A percentile compares a stretch with the other conserved stretches of the same genome.
Conservation (phyloP, 1,140 invertebrate genomes). For the Drosophila sucinea region DNA sequence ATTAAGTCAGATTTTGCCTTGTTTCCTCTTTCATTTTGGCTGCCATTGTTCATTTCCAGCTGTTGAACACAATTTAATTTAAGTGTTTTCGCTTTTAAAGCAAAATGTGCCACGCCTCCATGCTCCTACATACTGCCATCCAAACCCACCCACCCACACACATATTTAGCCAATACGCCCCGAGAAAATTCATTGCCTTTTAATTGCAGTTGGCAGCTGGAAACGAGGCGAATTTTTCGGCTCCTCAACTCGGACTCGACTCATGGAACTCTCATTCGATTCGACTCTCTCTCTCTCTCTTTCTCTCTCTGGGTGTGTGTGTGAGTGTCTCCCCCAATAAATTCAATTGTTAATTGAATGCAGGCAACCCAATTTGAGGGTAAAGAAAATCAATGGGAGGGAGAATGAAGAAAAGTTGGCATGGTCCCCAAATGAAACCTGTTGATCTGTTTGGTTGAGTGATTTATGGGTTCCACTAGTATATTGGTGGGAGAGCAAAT, state of each 20-base stretch:
- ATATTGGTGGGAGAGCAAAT: slow-evolving; percentile 1
- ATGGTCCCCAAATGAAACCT: slow-evolving; percentile 62
- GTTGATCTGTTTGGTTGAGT: slow-evolving; percentile 54
- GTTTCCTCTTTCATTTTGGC: slow-evolving; percentile 4
- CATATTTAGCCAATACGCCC: slow-evolving; percentile 15
- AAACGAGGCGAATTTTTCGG: slow-evolving; percentile 63
- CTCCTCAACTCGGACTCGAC: slow-evolving; percentile 32
- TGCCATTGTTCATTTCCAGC: slow-evolving; percentile 60
- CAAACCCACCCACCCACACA: slow-evolving; percentile 29
- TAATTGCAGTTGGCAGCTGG: slow-evolving; percentile 76
- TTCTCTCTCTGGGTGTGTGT: neutral
- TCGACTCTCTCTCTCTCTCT: neutral
- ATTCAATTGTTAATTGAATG: slow-evolving; percentile 77
- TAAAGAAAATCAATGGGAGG: slow-evolving; percentile 1
- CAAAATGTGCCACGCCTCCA: slow-evolving; percentile 14
- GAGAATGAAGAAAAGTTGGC: slow-evolving; percentile 44
- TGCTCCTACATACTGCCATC: neutral
- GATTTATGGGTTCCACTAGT: slow-evolving; percentile 55
- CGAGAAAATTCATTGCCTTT: slow-evolving; percentile 72
- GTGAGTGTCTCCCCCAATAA: slow-evolving; percentile 34
- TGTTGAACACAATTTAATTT: slow-evolving; percentile 72
- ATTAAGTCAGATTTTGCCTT: neutral
- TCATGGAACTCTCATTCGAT: neutral
- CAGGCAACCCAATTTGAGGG: slow-evolving; percentile 50
- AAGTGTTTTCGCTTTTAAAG: slow-evolving; percentile 69